phyloP scores from a whole-genome alignment of 2,113 vertebrate species.

The Cervus canadensis region DNA sequence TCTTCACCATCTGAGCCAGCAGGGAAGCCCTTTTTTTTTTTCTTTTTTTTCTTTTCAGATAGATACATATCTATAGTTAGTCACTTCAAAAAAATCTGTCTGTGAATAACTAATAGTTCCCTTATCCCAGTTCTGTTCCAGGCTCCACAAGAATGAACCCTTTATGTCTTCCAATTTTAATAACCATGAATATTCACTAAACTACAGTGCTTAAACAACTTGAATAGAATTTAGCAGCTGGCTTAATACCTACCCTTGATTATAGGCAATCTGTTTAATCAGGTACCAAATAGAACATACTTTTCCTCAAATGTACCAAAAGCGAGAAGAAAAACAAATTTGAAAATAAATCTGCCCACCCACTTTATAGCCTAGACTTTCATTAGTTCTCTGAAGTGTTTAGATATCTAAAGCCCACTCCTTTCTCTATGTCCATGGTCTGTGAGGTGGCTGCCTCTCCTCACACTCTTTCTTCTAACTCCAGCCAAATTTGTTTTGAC shows the following conservation, averaged over 20 bases:
- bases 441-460: accelerated
- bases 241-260: not conserved
- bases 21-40: not conserved
- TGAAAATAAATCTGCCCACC: not conserved
- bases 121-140: not conserved
- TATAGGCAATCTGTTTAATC: conserved; percentile 23
- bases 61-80: not conserved
- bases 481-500: not conserved
- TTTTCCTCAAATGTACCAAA: not conserved
- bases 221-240: not conserved
- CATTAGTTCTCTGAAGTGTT: not conserved
- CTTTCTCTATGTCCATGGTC: accelerated
- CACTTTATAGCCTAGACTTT: not conserved
- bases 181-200: not conserved
- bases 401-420: not conserved
- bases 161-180: not conserved
- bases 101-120: not conserved
- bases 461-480: not conserved
- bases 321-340: not conserved
- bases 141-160: not conserved
- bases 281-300: not conserved
- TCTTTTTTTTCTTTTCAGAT: not conserved
- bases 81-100: not conserved
- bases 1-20: not conserved
- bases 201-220: not conserved